These are phyloP conservation scores for Aldrovandia affinis DNA, from an alignment of 2,797 vertebrate species.

Conservation along the genomic window DNA sequence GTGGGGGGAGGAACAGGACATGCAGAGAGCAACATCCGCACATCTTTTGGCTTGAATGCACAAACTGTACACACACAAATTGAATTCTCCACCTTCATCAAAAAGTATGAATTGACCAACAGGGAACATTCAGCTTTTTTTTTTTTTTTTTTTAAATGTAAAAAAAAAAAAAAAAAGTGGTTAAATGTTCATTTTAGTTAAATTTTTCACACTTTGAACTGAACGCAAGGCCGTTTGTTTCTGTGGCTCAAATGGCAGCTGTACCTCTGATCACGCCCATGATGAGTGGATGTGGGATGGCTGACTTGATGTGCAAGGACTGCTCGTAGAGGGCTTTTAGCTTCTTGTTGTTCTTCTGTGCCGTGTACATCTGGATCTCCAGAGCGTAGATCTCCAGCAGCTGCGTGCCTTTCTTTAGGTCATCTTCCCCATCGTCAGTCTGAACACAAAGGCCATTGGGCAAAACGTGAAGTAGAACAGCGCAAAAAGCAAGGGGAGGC, in stretches of 20 bases:
- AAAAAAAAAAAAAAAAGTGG: not conserved
- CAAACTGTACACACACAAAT: not conserved
- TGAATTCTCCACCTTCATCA: not conserved
- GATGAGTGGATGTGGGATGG: conserved; percentile 97
- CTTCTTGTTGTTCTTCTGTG: conserved; percentile 99
- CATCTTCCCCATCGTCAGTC: conserved; percentile 99
- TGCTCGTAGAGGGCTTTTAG: conserved; percentile 98
- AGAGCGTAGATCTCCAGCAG: conserved; percentile 98
- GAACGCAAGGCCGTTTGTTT: not conserved
- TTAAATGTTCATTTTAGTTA: too few relatives aligned
- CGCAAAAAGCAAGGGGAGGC: not conserved
- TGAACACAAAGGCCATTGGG: conserved; percentile 51
- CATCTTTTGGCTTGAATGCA: not conserved
- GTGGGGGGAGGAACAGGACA: not conserved
- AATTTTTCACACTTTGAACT: too few relatives aligned
- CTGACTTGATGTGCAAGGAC: conserved; percentile 98
- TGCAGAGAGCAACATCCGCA: not conserved
- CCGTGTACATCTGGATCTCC: conserved; percentile 99
- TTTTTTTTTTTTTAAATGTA: too few relatives aligned
- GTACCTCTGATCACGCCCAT: conserved; percentile 98
- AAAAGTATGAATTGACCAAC: not conserved
- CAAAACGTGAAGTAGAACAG: too few relatives aligned
- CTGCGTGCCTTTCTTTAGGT: conserved; percentile 97
- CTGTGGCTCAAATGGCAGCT: not conserved
- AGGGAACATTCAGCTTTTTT: not conserved